These are phyloP conservation scores for Metopolophium dirhodum DNA, from an alignment of 1,140 invertebrate genomes.

Conservation along the genomic window DNA sequence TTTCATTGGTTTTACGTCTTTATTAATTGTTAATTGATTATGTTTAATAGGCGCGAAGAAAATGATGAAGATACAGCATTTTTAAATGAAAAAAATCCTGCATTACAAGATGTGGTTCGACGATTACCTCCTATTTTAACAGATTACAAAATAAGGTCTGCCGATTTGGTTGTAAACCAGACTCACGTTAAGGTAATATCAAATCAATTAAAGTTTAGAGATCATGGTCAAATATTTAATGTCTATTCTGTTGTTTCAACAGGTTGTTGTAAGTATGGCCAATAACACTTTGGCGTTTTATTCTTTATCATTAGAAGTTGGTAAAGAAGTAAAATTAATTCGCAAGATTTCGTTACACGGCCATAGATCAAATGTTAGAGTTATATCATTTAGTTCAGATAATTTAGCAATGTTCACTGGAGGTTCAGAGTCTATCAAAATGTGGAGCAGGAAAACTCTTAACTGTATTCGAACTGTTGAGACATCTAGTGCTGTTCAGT, in stretches of 20 bases:
- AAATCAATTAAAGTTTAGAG: neutral
- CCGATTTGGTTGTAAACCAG: slow-evolving; percentile 69
- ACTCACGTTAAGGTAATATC: slow-evolving; percentile 26
- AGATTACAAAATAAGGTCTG: slow-evolving; percentile 73
- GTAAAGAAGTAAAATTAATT: slow-evolving; percentile 66
- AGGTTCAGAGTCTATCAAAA: slow-evolving; percentile 85
- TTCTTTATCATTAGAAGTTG: slow-evolving; percentile 66
- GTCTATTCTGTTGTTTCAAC: slow-evolving; percentile 59
- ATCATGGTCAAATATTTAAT: slow-evolving; percentile 39
- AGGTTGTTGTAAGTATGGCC: slow-evolving; percentile 67
- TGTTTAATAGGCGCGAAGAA: slow-evolving; percentile 15
- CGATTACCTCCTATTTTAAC: slow-evolving; percentile 73
- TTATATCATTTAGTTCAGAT: slow-evolving; percentile 89
- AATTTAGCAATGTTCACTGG: slow-evolving; percentile 84
- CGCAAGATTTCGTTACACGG: slow-evolving; percentile 72
- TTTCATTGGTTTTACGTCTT: too few relatives aligned
- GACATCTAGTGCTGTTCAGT: slow-evolving; percentile 71
- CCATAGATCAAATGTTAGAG: slow-evolving; percentile 87
- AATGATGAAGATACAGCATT: neutral
- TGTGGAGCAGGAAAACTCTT: slow-evolving; percentile 89
- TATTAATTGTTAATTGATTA: neutral
- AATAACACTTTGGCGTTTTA: slow-evolving; percentile 77
- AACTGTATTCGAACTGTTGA: slow-evolving; percentile 82
- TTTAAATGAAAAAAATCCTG: slow-evolving; percentile 57
- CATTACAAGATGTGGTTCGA: slow-evolving; percentile 76